Base-by-base conservation (phyloP, 2,888 invertebrate genomes). In the Mimas tiliae region DNA sequence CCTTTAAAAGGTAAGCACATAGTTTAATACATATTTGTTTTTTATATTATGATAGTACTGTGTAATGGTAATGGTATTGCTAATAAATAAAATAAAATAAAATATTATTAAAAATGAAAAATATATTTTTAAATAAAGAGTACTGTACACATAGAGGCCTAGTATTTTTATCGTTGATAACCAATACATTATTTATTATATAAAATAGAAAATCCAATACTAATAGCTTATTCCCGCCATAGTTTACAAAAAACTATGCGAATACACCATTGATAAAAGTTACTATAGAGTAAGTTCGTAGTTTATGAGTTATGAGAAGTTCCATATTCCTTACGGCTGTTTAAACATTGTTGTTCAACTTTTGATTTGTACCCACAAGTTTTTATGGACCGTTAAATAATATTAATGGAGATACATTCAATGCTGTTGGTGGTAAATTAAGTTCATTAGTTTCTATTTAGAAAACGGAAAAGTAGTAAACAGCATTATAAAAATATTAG, bases 201-300 rank as follows among this genome's bases (percentile, higher is more conserved):
- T 2, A 42, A 42, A 42, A 42, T 16, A 52, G 14, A 16, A 38
- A 16, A 16, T 38, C 14, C 38, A 4, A 38, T 21, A 19, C 19
- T 6, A 21, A 19, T 11, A 58, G 58, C 12, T n/a, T 12, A 33
- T 55, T 55, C 42, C 38, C 27, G 55, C 45, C 6, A 65, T 51
- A 48, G 48, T 53, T 63, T 63, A 67, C 38, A 42, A 34, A 51
- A 72, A 72, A 70, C 68, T 72, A 74, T 74, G 74, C 67, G 63
- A 72, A 72, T 72, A 63, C 52, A 33, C 38, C 19, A 19, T 58
- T 42, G 58, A 58, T 42, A 58, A 58, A 58, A 58, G 38, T 55
- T 53, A 11, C 9, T 52, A 53, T 53, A 53, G 33, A 34, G 53
- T 53, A 45, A 48, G 48, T 50, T 58, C 1, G 51, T 11, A 55